A percentile compares a stretch with the other conserved stretches of the same genome.
phyloP scores from a whole-genome alignment of 2,888 invertebrate species.

The Acleris emargana region DNA sequence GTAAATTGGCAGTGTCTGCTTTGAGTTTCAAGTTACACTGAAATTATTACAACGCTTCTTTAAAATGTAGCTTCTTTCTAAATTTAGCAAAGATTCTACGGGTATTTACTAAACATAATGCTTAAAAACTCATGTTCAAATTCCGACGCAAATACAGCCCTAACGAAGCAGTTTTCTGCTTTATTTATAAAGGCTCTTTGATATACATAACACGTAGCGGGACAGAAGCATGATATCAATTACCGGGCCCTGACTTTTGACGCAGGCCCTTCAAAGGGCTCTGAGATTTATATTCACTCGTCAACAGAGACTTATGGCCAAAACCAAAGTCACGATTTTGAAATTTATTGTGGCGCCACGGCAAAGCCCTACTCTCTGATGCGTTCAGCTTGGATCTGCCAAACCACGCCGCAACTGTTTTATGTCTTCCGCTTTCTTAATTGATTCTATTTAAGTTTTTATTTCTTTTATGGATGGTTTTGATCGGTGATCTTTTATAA shows the following conservation, averaged over 20 bases:
- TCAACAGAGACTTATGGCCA: conserved; percentile 41
- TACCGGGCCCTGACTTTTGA: conserved; percentile 26
- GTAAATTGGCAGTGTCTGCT: conserved; percentile 21
- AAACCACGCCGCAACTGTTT: conserved; percentile 54
- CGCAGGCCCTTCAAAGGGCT: conserved; percentile 36
- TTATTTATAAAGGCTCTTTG: conserved; percentile 33
- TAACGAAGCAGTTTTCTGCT: conserved; percentile 18
- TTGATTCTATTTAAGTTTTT: conserved; percentile 67
- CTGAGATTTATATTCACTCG: conserved; percentile 40
- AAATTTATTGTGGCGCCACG: conserved; percentile 46
- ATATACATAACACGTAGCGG: conserved; percentile 31
- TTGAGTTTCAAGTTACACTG: not conserved
- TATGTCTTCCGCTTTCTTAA: conserved; percentile 74
- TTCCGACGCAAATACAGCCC: conserved; percentile 19
- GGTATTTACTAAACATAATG: too few species aligned
- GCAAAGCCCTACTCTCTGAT: conserved; percentile 45
- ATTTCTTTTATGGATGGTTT: conserved; percentile 60
- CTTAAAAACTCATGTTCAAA: not conserved
- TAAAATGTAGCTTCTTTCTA: too few species aligned
- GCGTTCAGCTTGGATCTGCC: conserved; percentile 49
- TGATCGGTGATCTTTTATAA: conserved; percentile 52
- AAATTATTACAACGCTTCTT: not conserved
- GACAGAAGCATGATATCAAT: conserved; percentile 55
- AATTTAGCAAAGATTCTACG: too few species aligned
- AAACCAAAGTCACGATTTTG: conserved; percentile 40